Evolutionary conservation across 2,888 invertebrate species (phyloP).

Genomic region (Melanophora roralis): DNA sequence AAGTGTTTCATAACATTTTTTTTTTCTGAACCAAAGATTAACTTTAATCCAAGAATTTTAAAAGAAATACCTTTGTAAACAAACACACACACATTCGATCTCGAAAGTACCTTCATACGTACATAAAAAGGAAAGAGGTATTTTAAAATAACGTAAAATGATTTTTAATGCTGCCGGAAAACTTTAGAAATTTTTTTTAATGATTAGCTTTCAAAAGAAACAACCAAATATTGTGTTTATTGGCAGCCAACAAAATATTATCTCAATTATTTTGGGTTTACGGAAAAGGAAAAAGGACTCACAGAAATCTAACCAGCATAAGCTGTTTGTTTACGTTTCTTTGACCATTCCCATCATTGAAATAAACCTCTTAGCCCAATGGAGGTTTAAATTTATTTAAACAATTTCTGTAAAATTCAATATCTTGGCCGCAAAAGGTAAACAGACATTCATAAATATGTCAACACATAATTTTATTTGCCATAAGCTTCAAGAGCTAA

Average conservation of each 20-base stretch:
- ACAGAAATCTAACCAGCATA: not conserved
- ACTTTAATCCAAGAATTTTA: conserved; percentile 17
- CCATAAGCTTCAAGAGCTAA: too few relatives aligned
- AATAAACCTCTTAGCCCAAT: not conserved
- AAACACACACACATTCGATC: not conserved
- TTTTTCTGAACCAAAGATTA: conserved; percentile 1
- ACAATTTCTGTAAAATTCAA: not conserved
- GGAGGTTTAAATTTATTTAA: not conserved
- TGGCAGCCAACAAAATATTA: conserved; percentile 47
- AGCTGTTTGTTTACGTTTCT: not conserved
- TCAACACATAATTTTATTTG: not conserved
- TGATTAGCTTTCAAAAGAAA: not conserved
- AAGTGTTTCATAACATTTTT: conserved; percentile 49
- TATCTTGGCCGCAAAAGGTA: not conserved
- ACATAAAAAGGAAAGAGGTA: not conserved
- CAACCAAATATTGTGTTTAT: conserved; percentile 40
- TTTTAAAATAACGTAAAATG: conserved; percentile 26
- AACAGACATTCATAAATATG: not conserved
- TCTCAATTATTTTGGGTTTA: not conserved
- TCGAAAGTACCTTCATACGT: not conserved
- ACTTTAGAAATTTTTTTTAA: conserved; percentile 16
- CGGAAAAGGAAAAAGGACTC: not conserved
- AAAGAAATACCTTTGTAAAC: not conserved
- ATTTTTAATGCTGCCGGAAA: conserved; percentile 42
- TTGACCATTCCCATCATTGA: not conserved